Evolutionary conservation across 2,113 vertebrate species (phyloP), one percentile per base, ranked within the genome.

Genomic region (Carassius carassius): DNA sequence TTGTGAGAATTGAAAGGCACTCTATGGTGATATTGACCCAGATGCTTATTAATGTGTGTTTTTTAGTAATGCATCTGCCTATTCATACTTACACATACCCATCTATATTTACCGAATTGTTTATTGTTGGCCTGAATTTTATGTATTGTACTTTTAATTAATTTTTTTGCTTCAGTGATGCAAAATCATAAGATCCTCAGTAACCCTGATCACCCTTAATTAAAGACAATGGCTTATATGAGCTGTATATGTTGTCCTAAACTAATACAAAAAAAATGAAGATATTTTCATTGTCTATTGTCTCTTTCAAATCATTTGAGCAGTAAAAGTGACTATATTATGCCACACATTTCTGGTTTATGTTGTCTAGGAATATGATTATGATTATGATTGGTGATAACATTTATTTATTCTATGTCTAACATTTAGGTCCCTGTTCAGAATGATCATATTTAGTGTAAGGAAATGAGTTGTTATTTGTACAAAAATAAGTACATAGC

Each of bases 161-260:
- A 5, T 54, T 0, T 72, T 16, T 14, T 10, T 74, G 72, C 41
- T 74, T 73, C 41, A 47, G 41, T 74, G n/a, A 74, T 25, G 12
- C 12, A 25, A 49, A 41, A 74, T 49, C 21, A 16, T 23, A 47
- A 23, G 67, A 70, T 70, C 35, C 2, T 72, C 69, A 9, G 12
- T 49, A 72, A 72, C 69, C 35, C 35, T 72, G 35, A 72, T 41
- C 35, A 72, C 19, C 35, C 41, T 74, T 73, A 44, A 44, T 72
- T 23, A 25, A 14, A 74, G 25, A 74, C 2, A 41, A 41, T 41
- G 5, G 21, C 35, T 3, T 74, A 41, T 12, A 25, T 8, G 72
- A 47, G 70, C 13, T 49, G 16, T 47, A 49, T 6, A 74, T 25
- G 35, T 70, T 12, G 19, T 44, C 10, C 21, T 23, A 44, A 41